Conservation (phyloP, 1,140 invertebrate genomes). For the Zaprionus lachaisei region DNA sequence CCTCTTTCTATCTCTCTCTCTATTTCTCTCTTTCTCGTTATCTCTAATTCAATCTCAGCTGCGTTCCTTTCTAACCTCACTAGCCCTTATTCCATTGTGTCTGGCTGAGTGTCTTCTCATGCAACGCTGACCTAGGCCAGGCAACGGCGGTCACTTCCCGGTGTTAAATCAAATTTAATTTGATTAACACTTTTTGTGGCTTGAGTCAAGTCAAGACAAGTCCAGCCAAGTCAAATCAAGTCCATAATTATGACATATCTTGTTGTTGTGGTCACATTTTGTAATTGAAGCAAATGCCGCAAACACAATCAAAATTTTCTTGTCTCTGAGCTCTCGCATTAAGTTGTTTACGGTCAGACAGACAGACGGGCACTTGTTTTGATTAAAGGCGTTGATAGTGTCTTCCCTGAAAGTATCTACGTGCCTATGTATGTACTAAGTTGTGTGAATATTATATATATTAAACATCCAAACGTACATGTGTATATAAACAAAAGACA, state of each 20-base stretch:
- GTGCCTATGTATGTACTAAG: not conserved
- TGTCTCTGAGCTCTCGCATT: conserved; percentile 15
- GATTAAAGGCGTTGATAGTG: conserved; percentile 56
- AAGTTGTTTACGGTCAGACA: conserved; percentile 51
- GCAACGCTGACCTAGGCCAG: conserved; percentile 59
- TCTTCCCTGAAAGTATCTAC: not conserved
- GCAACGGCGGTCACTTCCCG: conserved; percentile 50
- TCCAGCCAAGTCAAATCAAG: conserved; percentile 38
- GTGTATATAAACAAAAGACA: conserved; percentile 14
- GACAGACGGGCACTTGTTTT: conserved; percentile 55
- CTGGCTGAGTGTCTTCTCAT: not conserved
- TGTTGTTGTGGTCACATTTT: conserved; percentile 43
- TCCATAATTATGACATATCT: conserved; percentile 68
- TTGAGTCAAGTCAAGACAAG: conserved; percentile 5
- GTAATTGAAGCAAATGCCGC: conserved; percentile 60
- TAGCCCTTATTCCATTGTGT: not conserved
- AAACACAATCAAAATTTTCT: conserved; percentile 41
- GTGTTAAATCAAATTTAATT: conserved; percentile 68
- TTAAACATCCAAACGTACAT: no score
- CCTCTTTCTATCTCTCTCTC: not conserved
- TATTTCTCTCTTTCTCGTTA: not conserved
- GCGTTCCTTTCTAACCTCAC: not conserved
- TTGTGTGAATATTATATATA: not conserved
- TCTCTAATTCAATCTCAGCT: not conserved
- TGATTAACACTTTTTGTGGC: conserved; percentile 66